Percentiles rank a stretch among this genome's conserved stretches.
These are phyloP conservation scores for Scaptomyza reducta DNA, from an alignment of 2,888 invertebrate genomes.

Conservation along the genomic window DNA sequence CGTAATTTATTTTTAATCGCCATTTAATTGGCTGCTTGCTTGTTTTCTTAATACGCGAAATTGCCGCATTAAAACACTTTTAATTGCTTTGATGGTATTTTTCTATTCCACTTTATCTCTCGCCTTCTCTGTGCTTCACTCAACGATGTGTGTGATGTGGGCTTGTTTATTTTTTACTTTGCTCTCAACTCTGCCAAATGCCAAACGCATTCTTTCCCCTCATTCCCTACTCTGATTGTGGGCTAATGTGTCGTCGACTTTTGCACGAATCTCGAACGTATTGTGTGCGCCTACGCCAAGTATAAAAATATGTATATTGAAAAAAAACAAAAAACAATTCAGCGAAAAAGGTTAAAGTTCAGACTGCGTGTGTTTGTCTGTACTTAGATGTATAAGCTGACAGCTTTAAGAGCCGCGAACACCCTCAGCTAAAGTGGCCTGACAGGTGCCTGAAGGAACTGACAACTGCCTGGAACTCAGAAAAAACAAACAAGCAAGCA, in stretches of 20 bases:
- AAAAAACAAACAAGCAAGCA: too few relatives aligned
- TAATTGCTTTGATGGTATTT: conserved; percentile 68
- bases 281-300: conserved; percentile 38
- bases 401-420: background rate
- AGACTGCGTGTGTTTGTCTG: conserved; percentile 9
- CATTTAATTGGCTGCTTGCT: conserved; percentile 70
- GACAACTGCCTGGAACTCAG: background rate
- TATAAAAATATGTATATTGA: conserved; percentile 39
- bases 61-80: conserved; percentile 64
- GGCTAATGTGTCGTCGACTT: conserved; percentile 64
- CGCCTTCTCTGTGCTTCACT: background rate
- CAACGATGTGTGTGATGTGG: conserved; percentile 10
- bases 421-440: conserved; percentile 14
- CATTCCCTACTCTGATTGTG: conserved; percentile 39
- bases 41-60: conserved; percentile 62
- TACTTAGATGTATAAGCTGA: conserved; percentile 16
- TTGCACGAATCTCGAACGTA: background rate
- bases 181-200: conserved; percentile 51
- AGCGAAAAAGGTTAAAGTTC: conserved; percentile 48
- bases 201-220: conserved; percentile 59
- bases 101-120: background rate
- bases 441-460: conserved; percentile 39
- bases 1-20: conserved; percentile 79
- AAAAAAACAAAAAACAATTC: conserved; percentile 64
- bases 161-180: conserved; percentile 68